Evolutionary conservation across 1,140 invertebrate genomes (phyloP), one percentile per base, ranked within the genome.

Genomic region (Muscidifurax raptorellus): DNA sequence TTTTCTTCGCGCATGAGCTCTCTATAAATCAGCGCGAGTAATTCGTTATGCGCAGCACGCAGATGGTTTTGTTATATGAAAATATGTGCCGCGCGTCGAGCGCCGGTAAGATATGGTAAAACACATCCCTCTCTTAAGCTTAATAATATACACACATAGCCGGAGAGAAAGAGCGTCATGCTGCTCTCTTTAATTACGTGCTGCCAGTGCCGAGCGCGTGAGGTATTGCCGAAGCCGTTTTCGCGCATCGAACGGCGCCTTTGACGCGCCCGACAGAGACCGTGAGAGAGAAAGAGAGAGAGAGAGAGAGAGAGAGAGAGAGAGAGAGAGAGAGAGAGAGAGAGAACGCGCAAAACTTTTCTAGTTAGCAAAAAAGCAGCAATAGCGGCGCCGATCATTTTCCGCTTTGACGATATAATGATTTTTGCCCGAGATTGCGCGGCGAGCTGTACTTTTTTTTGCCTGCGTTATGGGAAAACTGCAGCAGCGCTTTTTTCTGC

Each of bases 51-150:
- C 91, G 89, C 91, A 89, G 92, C 92, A 92, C 92, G 92, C 92
- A 93, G 92, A 93, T 93, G 92, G 91, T 93, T 90, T 93, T 93
- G 92, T 93, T 93, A 93, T 93, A 93, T 93, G 92, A 93, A 93
- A 93, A 93, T 93, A 93, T 93, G 92, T 93, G 92, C 92, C 91
- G 90, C 90, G 87, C 89, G n/a, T n/a, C n/a, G 90, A 40, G 44
- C 36, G 47, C 36, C 47, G 44, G 44, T 91, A 90, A 92, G 91
- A 90, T 89, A 40, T 10, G 90, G 89, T 91, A 92, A 92, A 93
- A 91, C 91, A 93, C 91, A 90, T 92, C 91, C 91, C 92, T 92
- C 92, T 90, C 91, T 85, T 79, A n/a, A 36, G 1, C 6, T 30
- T 40, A 40, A 40, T 40, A 40, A 36, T 75, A 69, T 27, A 71